phyloP scores from a whole-genome alignment of 1,140 invertebrate species.

The Andrena cerasifolii region DNA sequence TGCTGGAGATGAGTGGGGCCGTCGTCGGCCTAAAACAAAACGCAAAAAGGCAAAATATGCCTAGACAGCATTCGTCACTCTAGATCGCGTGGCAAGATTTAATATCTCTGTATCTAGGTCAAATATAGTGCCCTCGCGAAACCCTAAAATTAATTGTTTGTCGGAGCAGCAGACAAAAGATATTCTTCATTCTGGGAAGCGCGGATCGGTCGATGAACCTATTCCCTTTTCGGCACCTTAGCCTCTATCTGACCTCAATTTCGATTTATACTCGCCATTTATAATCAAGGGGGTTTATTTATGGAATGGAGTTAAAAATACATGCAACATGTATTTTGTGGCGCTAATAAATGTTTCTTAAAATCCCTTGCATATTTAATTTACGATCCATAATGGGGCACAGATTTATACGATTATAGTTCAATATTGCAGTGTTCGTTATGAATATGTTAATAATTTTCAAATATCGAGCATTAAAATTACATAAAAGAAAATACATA shows the following conservation, averaged over 20 bases:
- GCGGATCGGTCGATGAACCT: slow-evolving; percentile 30
- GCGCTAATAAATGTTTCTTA: no score
- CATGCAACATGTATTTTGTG: no score
- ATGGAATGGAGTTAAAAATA: neutral
- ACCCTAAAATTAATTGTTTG: slow-evolving; percentile 25
- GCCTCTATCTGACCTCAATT: neutral
- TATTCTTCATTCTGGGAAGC: slow-evolving; percentile 23
- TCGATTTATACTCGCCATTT: neutral
- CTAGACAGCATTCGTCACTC: slow-evolving; percentile 4
- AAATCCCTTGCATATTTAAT: neutral
- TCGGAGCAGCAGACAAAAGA: slow-evolving; percentile 2
- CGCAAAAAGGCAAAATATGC: slow-evolving; percentile 1
- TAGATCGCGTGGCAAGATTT: slow-evolving; percentile 29
- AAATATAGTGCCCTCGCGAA: slow-evolving; percentile 5
- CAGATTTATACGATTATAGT: slow-evolving; percentile 1
- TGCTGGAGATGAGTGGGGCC: slow-evolving; percentile 3
- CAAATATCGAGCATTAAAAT: no score
- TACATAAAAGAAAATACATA: no score
- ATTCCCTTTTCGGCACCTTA: neutral
- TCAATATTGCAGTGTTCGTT: neutral
- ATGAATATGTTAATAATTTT: no score
- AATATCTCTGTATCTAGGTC: slow-evolving; percentile 40
- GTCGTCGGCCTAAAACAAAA: slow-evolving; percentile 29
- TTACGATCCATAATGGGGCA: no score
- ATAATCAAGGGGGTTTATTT: neutral